Percentiles rank a stretch among this genome's conserved stretches.
These are phyloP conservation scores for Regulus satrapa DNA, from an alignment of 2,113 vertebrate genomes.

Conservation along the genomic window DNA sequence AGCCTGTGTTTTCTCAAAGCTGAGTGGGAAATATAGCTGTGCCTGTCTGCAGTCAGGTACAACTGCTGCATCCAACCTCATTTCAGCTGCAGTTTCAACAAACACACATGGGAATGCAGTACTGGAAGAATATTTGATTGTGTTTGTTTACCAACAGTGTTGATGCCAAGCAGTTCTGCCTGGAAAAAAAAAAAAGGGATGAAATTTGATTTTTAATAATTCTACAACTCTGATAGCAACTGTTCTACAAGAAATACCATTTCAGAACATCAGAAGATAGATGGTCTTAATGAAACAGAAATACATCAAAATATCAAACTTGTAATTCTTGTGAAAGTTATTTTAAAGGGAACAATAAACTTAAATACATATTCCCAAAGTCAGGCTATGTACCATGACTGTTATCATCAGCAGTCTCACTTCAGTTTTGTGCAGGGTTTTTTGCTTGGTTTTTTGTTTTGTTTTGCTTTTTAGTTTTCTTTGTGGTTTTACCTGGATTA, in stretches of 20 bases:
- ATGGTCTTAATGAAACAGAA: neutral
- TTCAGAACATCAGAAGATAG: neutral
- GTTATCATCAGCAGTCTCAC: neutral
- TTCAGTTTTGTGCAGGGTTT: neutral
- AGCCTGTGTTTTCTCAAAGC: neutral
- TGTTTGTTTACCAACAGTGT: slow-evolving; percentile 38
- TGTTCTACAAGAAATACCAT: neutral
- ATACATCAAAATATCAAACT: neutral
- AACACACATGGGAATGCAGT: slow-evolving; percentile 20
- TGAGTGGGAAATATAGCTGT: neutral
- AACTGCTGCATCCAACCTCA: neutral
- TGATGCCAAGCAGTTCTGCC: slow-evolving; percentile 27
- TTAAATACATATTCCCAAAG: neutral
- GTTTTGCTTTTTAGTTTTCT: neutral
- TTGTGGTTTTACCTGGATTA: neutral
- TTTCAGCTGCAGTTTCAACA: slow-evolving; percentile 12
- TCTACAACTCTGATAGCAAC: neutral
- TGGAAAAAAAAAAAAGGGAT: neutral
- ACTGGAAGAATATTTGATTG: slow-evolving; percentile 44
- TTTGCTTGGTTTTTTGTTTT: too few species aligned
- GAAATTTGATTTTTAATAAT: slow-evolving; percentile 10
- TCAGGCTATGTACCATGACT: neutral
- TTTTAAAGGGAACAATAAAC: neutral
- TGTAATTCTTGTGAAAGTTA: neutral
- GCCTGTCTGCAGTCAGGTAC: slow-evolving; percentile 1